Evolutionary conservation across 35 echinoderm and acorn worm genomes (phyloP), one percentile per base, ranked within the genome.

Genomic region (Nesometra sesokonis): DNA sequence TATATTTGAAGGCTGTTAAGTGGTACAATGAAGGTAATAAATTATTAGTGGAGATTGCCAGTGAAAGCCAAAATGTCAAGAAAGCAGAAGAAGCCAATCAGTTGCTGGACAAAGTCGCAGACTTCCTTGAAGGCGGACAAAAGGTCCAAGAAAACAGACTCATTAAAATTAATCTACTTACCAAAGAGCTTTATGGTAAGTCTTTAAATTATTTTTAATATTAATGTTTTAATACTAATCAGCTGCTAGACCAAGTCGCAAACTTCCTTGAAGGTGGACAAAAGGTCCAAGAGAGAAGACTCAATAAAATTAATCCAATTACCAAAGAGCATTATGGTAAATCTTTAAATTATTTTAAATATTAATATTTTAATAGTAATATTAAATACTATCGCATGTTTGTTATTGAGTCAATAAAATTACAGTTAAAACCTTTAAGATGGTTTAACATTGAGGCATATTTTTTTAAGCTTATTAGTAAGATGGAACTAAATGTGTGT

Each of bases 21-120:
- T 99, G 96, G 96, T 93, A 94, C 81, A 91, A 91, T 76, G 93
- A 99, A 67, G 89, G 85, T 31, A 91, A 94, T 17, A 85, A 92
- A 33, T 84, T 99, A 8, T 88, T 99, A 9, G 82, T 94, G 8
- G 87, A 88, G 35, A 77, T 94, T 23, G 93, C 90, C 19, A 38
- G 84, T 31, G 84, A 88, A 47, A 47, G 88, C 35, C 89, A 90
- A 11, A 33, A 88, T 13, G 89, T 82, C 85, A 90, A 86, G 37
- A 91, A 79, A 17, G 84, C 87, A 15, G 96, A 94, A 82, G 90
- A 99, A 30, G 93, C 93, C 27, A 88, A 91, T 36, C 37, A 86
- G 34, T 77, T 94, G 30, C 36, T 94, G 31, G 90, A 92, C 77
- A 80, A 94, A 33, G 92, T 99, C 27, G 96, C 92, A 32, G 88